A percentile compares a stretch with the other conserved stretches of the same genome.
Evolutionary conservation across 1,140 invertebrate species (phyloP).

Genomic region (Drosophila nasuta): DNA sequence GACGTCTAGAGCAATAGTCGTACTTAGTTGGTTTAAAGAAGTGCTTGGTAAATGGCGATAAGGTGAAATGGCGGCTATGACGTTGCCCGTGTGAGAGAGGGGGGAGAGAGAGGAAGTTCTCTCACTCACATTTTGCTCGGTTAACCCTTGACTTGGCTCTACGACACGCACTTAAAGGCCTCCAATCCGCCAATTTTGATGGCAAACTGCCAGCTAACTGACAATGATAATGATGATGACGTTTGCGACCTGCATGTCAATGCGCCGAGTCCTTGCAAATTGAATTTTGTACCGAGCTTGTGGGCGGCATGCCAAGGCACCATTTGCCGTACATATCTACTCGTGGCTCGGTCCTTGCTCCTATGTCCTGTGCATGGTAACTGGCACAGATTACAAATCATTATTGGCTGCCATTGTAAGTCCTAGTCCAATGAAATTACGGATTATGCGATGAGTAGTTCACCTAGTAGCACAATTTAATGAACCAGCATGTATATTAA

Average conservation of each 20-base stretch:
- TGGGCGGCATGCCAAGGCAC: slow-evolving; percentile 33
- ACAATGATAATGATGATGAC: slow-evolving; percentile 52
- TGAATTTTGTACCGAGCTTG: slow-evolving; percentile 50
- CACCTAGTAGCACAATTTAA: slow-evolving; percentile 4
- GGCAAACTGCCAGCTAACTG: slow-evolving; percentile 72
- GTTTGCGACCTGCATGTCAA: slow-evolving; percentile 61
- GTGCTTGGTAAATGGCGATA: slow-evolving; percentile 79
- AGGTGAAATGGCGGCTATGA: slow-evolving; percentile 56
- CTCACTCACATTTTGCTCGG: slow-evolving; percentile 26
- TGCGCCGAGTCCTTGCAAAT: slow-evolving; percentile 45
- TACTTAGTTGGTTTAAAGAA: slow-evolving; percentile 34
- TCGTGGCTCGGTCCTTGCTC: slow-evolving; percentile 23
- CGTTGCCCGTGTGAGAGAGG: no score
- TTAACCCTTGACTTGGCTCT: slow-evolving; percentile 68
- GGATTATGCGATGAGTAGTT: slow-evolving; percentile 1
- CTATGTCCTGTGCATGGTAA: slow-evolving; percentile 32
- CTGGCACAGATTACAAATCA: slow-evolving; percentile 56
- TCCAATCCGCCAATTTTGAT: slow-evolving; percentile 59
- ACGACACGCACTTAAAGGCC: slow-evolving; percentile 71
- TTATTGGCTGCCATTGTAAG: slow-evolving; percentile 48
- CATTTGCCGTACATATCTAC: slow-evolving; percentile 10
- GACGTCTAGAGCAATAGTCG: not conserved
- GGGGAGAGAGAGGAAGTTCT: no score
- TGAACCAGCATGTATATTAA: not conserved
- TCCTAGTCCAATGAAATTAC: slow-evolving; percentile 28